Conservation (phyloP, 2,797 vertebrate genomes). For the Meda fulgida region DNA sequence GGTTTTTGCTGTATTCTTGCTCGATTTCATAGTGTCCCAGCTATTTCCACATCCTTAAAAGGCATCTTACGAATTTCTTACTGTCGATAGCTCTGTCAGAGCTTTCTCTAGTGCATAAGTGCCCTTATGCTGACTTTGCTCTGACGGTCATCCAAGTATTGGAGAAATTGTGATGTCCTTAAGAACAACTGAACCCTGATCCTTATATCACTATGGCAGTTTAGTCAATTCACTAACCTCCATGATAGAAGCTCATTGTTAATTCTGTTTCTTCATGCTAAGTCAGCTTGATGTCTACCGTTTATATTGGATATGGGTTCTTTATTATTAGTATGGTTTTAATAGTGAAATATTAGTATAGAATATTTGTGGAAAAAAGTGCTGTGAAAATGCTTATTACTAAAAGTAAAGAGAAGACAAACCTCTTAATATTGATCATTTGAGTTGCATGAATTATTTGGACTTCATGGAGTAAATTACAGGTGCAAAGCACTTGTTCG, state of each 20-base stretch:
- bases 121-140: conserved; percentile 31
- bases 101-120: neutral
- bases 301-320: neutral
- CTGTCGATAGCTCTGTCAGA: neutral
- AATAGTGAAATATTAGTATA: neutral
- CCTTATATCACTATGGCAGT: conserved; percentile 40
- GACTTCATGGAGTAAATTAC: conserved; percentile 18
- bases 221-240: conserved; percentile 36
- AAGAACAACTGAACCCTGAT: conserved; percentile 34
- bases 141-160: conserved; percentile 23
- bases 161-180: conserved; percentile 30
- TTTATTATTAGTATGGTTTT: conserved; percentile 6
- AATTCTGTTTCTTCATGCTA: conserved; percentile 37
- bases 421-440: neutral
- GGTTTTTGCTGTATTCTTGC: neutral
- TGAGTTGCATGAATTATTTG: conserved; percentile 29
- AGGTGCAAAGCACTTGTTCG: conserved; percentile 20
- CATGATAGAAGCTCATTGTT: conserved; percentile 42
- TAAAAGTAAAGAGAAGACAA: neutral
- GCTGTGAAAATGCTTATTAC: neutral
- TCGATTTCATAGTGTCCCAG: neutral
- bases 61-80: neutral
- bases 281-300: conserved; percentile 16
- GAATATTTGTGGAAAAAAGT: neutral
- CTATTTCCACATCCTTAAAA: conserved; percentile 9